Evolutionary conservation across 2,113 vertebrate genomes (phyloP), one percentile per base, ranked within the genome.

Genomic region (Platycercus adscitus): DNA sequence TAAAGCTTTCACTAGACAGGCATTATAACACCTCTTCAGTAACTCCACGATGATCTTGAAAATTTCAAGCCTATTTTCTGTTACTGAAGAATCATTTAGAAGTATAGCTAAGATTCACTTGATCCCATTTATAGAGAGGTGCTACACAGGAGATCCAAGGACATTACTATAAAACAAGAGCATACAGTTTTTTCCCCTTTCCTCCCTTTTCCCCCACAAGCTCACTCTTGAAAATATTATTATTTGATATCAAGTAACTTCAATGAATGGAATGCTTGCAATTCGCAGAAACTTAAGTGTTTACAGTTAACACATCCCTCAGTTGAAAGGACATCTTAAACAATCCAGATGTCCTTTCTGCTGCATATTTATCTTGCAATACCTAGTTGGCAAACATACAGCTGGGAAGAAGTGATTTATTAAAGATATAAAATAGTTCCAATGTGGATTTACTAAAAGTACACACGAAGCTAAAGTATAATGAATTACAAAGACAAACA

Each of bases 361-460:
- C 46, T 50, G 10, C 4, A 17, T 29, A 37, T 73, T 94, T 88
- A 65, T 75, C 80, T 81, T 70, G 86, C 65, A 77, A 6, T 25
- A 83, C 65, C 29, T 61, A 43, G 11, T 4, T 77, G 49, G 53
- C 50, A 52, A 73, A 72, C 17, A 44, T 5, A 24, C 7, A 86
- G 68, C 53, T 91, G 46, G 33, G 46, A 83, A 75, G 50, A 58
- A 46, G 55, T 25, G 28, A 47, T 90, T 81, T 93, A 50, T 88
- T 88, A 83, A 76, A 6, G 49, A 65, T 63, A 75, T 56, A 69
- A 86, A 95, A 64, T 20, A 70, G 33, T 43, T 91, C 49, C 93
- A 92, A 31, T 46, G 47, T 88, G 70, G 86, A 88, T 93, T 93
- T 81, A 44, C 65, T 93, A 87, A 89, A 75, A 92, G 53, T 64